A percentile compares a stretch with the other conserved stretches of the same genome.
Conservation (phyloP, 64 coral and sea anemone species). For the Pocillopora damicornis region DNA sequence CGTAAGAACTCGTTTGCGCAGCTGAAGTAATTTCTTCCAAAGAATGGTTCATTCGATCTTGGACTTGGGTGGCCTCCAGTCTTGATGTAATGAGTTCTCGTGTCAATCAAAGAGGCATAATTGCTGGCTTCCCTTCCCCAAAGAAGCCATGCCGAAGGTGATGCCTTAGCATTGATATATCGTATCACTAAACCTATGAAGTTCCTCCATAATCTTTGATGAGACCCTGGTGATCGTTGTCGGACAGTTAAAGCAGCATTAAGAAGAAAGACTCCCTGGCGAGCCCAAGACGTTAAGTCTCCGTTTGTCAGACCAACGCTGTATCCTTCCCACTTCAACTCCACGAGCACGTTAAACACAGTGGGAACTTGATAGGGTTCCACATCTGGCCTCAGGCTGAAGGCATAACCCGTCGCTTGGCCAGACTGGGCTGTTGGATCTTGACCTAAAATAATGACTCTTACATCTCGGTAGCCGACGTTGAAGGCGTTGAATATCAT, state of each 20-base stretch:
- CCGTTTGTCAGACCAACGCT: constrained; percentile 26
- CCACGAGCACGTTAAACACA: constrained; percentile 21
- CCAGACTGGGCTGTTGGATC: constrained; percentile 6
- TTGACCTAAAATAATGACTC: constrained; percentile 34
- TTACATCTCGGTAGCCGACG: constrained; percentile 4
- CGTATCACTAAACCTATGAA: constrained; percentile 31
- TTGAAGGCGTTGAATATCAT: constrained; percentile 30
- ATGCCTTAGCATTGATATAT: constrained; percentile 20
- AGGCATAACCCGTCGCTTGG: constrained; percentile 33
- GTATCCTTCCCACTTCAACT: constrained; percentile 19
- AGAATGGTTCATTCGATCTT: not conserved
- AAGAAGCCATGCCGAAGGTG: constrained; percentile 49
- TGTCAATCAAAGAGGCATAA: constrained; percentile 9
- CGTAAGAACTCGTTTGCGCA: constrained; percentile 38
- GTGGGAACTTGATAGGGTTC: constrained; percentile 10
- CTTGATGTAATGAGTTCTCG: constrained; percentile 36
- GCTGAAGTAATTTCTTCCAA: constrained; percentile 47
- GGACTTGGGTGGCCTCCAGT: constrained; percentile 26
- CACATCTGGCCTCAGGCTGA: constrained; percentile 31
- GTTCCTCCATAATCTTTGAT: constrained; percentile 11
- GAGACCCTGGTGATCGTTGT: not conserved
- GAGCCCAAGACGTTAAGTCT: constrained; percentile 22
- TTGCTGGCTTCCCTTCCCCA: not conserved
- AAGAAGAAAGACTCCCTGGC: constrained; percentile 27
- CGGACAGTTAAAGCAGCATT: constrained; percentile 26